Evolutionary conservation across 2,797 vertebrate species (phyloP), one percentile per base, ranked within the genome.

Genomic region (Chrysocyon brachyurus): DNA sequence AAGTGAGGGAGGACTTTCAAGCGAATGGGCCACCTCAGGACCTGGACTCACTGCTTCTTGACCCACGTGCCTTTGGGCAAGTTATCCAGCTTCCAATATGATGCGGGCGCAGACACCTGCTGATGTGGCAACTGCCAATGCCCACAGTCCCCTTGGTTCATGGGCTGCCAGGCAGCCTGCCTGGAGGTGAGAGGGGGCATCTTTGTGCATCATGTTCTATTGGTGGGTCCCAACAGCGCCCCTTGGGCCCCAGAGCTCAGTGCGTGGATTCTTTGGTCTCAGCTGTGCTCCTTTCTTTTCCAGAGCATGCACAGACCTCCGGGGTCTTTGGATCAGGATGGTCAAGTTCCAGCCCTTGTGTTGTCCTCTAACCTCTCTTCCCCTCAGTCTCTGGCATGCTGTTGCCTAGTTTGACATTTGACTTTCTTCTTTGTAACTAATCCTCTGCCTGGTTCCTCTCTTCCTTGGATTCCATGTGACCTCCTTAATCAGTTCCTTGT

Each of bases 171-270:
- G 89, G 91, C 94, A 63, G 89, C 90, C 94, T 84, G 75, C 84
- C 93, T 94, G 97, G 94, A 98, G 98, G 98, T 98, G 98, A 98
- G 98, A 84, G 68, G 68, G 68, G 91, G 40, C 52, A 36, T 70
- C 63, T 94, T 66, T 82, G n/a, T n/a, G 83, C 1, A n/a, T 75
- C 79, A 5, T 3, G n/a, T 19, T 86, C 28, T n/a, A 24, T 17
- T 4, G 1, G 63, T 19, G n/a, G 84, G 87, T 49, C 33, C 68
- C 12, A 7, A 33, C 7, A 56, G 64, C 12, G 6, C 5, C 40
- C 24, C 3, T n/a, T 3, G 1, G 78, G 22, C 36, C n/a, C 78
- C 73, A 12, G 36, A 94, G 63, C 78, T 61, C 72, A 12, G 87
- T 24, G 17, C 15, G 7, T 9, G 31, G 89, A 22, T 46, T 75